phyloP scores from a whole-genome alignment of 2,888 invertebrate genomes.

The Pardosa pseudoannulata region DNA sequence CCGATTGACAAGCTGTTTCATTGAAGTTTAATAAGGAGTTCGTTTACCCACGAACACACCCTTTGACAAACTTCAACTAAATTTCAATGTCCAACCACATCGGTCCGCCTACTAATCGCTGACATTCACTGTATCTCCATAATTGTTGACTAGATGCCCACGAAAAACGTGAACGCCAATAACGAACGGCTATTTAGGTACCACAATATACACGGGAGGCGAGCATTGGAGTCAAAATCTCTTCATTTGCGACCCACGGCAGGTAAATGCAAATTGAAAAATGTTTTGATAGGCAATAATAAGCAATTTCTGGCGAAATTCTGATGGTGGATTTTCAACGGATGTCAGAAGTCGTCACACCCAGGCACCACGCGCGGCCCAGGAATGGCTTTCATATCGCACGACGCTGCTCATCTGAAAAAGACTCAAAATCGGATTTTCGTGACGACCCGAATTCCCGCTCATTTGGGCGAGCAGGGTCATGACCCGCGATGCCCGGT shows the following conservation, averaged over 20 bases:
- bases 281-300: slow-evolving; percentile 44
- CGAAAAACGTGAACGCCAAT: slow-evolving; percentile 52
- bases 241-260: slow-evolving; percentile 64
- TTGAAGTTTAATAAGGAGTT: neutral
- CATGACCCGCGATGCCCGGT: slow-evolving; percentile 42
- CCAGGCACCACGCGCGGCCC: slow-evolving; percentile 53
- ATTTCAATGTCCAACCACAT: neutral
- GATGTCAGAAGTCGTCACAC: slow-evolving; percentile 67
- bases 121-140: neutral
- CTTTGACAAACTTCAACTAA: neutral
- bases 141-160: slow-evolving; percentile 22
- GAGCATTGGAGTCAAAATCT: slow-evolving; percentile 29
- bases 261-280: slow-evolving; percentile 69
- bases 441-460: slow-evolving; percentile 69
- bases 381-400: slow-evolving; percentile 65
- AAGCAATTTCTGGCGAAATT: slow-evolving; percentile 46
- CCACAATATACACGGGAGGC: slow-evolving; percentile 6
- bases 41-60: neutral
- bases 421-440: slow-evolving; percentile 67
- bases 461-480: slow-evolving; percentile 65
- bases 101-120: neutral
- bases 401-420: slow-evolving; percentile 55
- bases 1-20: no score
- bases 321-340: slow-evolving; percentile 59
- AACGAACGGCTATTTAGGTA: slow-evolving; percentile 38